phyloP scores from a whole-genome alignment of 23 tunicate genomes.

The Pegea sp. region DNA sequence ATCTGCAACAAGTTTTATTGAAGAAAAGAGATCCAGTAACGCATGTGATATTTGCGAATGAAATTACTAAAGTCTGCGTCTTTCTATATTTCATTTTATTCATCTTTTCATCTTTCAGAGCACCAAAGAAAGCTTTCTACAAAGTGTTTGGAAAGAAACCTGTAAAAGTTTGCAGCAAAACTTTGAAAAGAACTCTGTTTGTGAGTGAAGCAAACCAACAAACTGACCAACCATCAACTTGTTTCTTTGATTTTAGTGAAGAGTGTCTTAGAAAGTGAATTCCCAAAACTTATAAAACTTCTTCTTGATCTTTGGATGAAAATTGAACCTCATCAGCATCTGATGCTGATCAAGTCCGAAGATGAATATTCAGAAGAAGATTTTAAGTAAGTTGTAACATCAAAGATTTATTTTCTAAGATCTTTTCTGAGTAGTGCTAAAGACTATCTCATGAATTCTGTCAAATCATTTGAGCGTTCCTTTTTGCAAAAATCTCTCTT shows the following conservation, averaged over 20 bases:
- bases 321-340: slow-evolving; percentile 5
- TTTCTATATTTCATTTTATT: background rate
- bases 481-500: slow-evolving; percentile 68
- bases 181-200: no score
- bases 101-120: no score
- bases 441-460: slow-evolving; percentile 14
- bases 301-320: slow-evolving; percentile 61
- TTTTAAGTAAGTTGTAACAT: background rate
- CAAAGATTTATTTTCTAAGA: background rate
- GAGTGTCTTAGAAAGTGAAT: slow-evolving; percentile 92
- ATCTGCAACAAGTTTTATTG: slow-evolving; percentile 64
- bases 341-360: slow-evolving; percentile 1
- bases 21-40: slow-evolving; percentile 95
- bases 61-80: slow-evolving; percentile 25
- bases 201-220: no score
- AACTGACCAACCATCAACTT: no score
- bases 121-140: background rate
- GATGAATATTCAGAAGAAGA: background rate
- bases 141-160: background rate
- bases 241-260: slow-evolving; percentile 25
- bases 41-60: slow-evolving; percentile 50
- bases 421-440: slow-evolving; percentile 14
- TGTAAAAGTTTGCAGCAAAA: background rate
- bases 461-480: slow-evolving; percentile 36
- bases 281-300: slow-evolving; percentile 69